Conservation (phyloP, 2,797 vertebrate species). For the Zalophus californianus region DNA sequence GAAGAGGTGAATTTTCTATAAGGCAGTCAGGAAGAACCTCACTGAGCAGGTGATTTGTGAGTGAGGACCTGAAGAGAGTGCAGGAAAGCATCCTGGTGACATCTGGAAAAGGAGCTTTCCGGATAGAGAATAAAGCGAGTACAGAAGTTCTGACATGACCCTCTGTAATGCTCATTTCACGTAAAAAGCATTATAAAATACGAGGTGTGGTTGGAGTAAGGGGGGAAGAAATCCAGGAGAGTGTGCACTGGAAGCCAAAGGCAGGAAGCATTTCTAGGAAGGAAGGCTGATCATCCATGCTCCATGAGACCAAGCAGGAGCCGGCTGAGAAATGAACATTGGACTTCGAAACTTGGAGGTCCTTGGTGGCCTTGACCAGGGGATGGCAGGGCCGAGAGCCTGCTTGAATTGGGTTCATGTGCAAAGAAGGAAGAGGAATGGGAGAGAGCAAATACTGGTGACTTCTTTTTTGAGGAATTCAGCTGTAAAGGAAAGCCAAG, state of each 20-base stretch:
- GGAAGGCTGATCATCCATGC: fast-evolving
- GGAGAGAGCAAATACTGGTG: neutral
- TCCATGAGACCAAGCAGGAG: fast-evolving
- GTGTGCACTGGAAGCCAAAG: neutral
- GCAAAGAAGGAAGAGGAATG: neutral
- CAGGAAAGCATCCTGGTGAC: neutral
- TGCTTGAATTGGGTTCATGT: neutral
- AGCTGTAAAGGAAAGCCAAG: neutral
- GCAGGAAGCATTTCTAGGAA: neutral
- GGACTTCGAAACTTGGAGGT: neutral
- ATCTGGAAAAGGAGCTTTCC: neutral
- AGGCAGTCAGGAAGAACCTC: neutral
- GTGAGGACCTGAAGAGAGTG: fast-evolving
- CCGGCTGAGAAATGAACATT: neutral
- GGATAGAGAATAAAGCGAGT: neutral
- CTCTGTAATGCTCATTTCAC: neutral
- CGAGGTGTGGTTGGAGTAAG: too few relatives aligned
- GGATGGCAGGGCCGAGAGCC: neutral
- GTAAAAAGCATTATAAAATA: neutral
- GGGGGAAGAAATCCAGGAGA: neutral
- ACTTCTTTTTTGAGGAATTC: neutral
- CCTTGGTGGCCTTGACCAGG: neutral
- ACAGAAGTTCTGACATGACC: neutral
- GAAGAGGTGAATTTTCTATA: neutral
- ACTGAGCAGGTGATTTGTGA: neutral